Evolutionary conservation across 2,113 vertebrate species (phyloP).

Genomic region (Cettia cetti): DNA sequence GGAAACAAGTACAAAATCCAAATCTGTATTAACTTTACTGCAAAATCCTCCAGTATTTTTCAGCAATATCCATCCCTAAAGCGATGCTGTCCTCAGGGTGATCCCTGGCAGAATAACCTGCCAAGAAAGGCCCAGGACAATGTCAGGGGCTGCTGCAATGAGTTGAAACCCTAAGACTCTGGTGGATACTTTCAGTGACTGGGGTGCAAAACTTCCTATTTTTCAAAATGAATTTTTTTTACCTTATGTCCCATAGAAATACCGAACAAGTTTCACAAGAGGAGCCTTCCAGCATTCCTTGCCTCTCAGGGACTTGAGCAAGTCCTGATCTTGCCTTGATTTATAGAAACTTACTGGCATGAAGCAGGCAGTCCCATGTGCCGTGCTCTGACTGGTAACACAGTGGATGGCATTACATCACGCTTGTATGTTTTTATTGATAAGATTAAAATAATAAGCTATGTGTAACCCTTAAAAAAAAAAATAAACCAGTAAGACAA

Average conservation of each 20-base stretch:
- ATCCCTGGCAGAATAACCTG: neutral
- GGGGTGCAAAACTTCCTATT: neutral
- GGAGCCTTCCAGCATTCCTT: neutral
- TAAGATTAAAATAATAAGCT: neutral
- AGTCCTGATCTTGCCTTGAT: neutral
- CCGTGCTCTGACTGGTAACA: neutral
- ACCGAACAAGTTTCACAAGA: neutral
- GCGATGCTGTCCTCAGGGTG: neutral
- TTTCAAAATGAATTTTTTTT: neutral
- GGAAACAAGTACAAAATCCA: neutral
- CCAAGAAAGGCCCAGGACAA: neutral
- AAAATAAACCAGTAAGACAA: neutral
- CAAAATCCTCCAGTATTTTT: neutral
- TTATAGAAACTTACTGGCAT: neutral
- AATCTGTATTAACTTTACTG: neutral
- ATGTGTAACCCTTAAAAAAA: neutral
- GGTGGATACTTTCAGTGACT: neutral
- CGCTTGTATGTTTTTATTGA: neutral
- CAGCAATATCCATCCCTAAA: neutral
- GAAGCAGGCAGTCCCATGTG: neutral
- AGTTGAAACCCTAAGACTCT: neutral
- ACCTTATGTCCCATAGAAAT: neutral
- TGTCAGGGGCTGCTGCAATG: rapidly evolving
- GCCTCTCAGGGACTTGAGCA: neutral
- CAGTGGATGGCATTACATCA: neutral